Base-by-base conservation (phyloP, 2,797 vertebrate species). In the Falco biarmicus region DNA sequence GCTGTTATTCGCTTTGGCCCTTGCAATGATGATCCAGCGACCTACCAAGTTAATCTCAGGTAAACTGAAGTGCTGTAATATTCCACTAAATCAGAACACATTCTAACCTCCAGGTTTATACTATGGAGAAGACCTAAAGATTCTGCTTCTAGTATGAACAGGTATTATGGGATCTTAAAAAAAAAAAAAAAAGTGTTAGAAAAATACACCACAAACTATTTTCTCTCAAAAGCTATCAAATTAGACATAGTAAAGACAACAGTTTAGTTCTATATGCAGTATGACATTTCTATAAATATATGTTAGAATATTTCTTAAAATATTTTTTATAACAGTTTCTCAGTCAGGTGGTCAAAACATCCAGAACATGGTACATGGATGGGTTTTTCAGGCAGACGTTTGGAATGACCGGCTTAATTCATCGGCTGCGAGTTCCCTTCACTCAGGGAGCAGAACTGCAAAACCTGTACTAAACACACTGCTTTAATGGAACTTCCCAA, bases 361-460 rank as follows among this genome's bases (percentile, higher is more conserved):
- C 32, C 4, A 10, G 25, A 57, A 15, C 9, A 51, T 3, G 12
- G 9, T 15, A n/a, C 14, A 15, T 2, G 12, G 26, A 56, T 21
- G 37, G 5, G 6, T 15, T 92, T 91, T 85, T 82, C 51, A 45
- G 47, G 56, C 7, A 47, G 0, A 1, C 0, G 0, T 47, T 87
- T 63, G n/a, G 20, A 69, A 80, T 19, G 19, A 54, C 24, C 0
- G 0, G 31, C 1, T 2, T 57, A 84, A 71, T 21, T 71, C 43
- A 84, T 15, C 22, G 57, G 13, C 0, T 61, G 28, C 3, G 4
- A 76, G 32, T 45, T 50, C 17, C 48, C n/a, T 28, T 47, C 60
- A 53, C 25, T 37, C 71, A 32, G 14, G 25, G 10, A 76, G 74
- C 5, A 26, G 16, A 75, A 32, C 11, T 13, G 34, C 39, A 32